Base-by-base conservation (phyloP, 2,888 invertebrate species). In the Polyommatus iphigenia region DNA sequence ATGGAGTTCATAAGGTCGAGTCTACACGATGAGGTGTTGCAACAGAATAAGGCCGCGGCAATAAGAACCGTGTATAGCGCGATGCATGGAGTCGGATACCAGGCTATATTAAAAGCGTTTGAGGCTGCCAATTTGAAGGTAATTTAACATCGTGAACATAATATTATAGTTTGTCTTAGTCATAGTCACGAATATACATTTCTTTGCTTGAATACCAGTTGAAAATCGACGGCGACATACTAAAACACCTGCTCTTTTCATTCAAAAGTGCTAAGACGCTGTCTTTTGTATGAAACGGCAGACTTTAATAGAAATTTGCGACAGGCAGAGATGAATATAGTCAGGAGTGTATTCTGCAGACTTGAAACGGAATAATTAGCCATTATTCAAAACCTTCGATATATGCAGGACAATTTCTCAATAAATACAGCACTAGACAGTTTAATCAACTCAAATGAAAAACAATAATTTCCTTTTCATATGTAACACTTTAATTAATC, bases 41-140 rank as follows among this genome's bases (percentile, higher is more conserved):
- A 94, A 67, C 87, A 95, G 59, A 96, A 96, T 83, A 89, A 88
- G 71, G 93, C 90, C 24, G 94, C 95, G 0, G 88, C 93, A 0
- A 86, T 97, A 0, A 95, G 95, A 77, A 96, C 98, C 81, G 97
- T 98, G 0, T 99, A 99, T 87, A 99, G 99, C 15, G 98, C 99
- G 0, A 98, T 99, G 98, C 99, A 99, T 88, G 99, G 99, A 5
- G 99, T 99, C 5, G 99, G 99, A 0, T 97, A 97, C 86, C 91
- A 95, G 2, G 98, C 95, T 85, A 95, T 99, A 79, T 89, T 95
- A 78, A 94, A 96, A 82, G 97, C 98, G 2, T 97, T 99, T 85
- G 91, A 96, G 81, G 90, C 92, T 13, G 96, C 97, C 76, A 96
- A 96, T 81, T 96, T 99, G 78, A 95, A 96, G 92, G 97, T 97